These are phyloP conservation scores for Melanocharis versteri DNA, from an alignment of 2,113 vertebrate genomes.

Conservation along the genomic window DNA sequence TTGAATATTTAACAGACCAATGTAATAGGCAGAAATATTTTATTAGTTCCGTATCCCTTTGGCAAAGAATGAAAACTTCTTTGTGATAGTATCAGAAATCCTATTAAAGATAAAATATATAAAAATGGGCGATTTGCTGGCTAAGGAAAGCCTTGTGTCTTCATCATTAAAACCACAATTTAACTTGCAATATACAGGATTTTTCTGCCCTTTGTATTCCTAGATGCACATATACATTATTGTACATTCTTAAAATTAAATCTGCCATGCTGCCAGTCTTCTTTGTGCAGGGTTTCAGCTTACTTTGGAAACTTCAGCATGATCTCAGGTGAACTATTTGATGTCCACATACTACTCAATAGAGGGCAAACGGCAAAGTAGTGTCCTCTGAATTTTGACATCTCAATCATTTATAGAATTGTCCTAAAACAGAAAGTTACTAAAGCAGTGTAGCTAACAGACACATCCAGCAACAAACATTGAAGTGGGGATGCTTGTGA, in stretches of 20 bases:
- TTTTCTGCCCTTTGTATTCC: not conserved
- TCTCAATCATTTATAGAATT: not conserved
- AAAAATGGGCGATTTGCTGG: not conserved
- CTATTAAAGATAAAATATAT: not conserved
- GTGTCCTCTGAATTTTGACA: not conserved
- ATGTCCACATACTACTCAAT: not conserved
- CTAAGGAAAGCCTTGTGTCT: not conserved
- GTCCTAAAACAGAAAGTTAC: not conserved
- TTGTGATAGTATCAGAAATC: not conserved
- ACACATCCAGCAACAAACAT: not conserved
- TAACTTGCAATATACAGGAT: not conserved
- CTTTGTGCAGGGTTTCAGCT: not conserved
- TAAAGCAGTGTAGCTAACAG: not conserved
- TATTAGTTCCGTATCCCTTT: not conserved
- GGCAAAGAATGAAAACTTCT: not conserved
- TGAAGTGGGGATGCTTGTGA: not conserved
- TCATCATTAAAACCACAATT: not conserved
- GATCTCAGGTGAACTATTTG: not conserved
- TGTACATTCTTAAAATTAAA: not conserved
- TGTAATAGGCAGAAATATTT: not conserved
- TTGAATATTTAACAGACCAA: not conserved
- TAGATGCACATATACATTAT: not conserved
- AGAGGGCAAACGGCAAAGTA: not conserved
- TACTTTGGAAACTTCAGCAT: not conserved
- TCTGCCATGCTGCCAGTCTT: not conserved